Base-by-base conservation (phyloP, 1,140 invertebrate species). In the Zaprionus ornatus region DNA sequence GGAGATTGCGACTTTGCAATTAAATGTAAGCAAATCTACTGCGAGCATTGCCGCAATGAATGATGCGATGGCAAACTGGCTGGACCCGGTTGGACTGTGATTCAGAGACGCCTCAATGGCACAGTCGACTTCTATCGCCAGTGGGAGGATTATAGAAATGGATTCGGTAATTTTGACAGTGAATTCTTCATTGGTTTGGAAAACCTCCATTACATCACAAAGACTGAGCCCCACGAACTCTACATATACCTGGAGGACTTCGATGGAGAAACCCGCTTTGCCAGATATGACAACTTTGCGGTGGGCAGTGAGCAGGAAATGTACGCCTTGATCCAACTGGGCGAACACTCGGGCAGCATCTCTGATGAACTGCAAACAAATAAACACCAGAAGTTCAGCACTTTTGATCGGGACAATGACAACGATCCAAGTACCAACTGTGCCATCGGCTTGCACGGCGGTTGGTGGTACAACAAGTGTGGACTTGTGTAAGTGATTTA, bases 41-140 rank as follows among this genome's bases (percentile, higher is more conserved):
- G 19, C 9, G 19, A 19, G 4, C 9, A 50, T 50, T 19, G 10
- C 21, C 9, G 6, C 12, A 27, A 32, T 40, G 19, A 21, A 5
- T 13, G 40, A 0, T 74, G 64, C 25, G 59, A 74, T 9, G 48
- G 64, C 25, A 15, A 54, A 25, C 7, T 55, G 15, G 1, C 37
- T 4, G 64, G 71, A 12, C 15, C 48, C 4, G 71, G 71, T 19
- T 73, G 71, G 71, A 73, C 70, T 7, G 70, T 74, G 5, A 68
- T 68, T 13, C 65, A 59, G 55, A 37, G 65, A 3, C 27, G 65
- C 12, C 7, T 50, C 9, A 12, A 59, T 15, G 65, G 65, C 19
- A 25, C 13, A 10, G 17, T 68, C 4, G 15, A 60, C n/a, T 68
- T 68, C 40, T 48, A 59, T 60, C 55, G 42, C 15, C 48, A 25